Percentiles rank a stretch among this genome's conserved stretches.
These are phyloP conservation scores for Podargus strigoides DNA, from an alignment of 2,797 vertebrate species.

Conservation along the genomic window DNA sequence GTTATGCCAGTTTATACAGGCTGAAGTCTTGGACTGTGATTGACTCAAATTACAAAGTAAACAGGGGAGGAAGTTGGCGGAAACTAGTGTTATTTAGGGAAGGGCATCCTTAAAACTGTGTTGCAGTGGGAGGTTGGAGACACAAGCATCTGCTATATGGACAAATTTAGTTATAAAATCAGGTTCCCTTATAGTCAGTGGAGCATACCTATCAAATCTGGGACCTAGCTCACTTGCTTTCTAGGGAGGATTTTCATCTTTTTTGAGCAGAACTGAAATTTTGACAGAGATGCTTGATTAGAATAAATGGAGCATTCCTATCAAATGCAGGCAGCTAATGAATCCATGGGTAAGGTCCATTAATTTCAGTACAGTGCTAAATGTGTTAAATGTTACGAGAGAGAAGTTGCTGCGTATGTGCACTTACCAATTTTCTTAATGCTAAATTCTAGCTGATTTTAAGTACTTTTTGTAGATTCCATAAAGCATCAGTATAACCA, in stretches of 20 bases:
- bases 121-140: constrained; percentile 28
- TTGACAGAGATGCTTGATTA: constrained; percentile 38
- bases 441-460: not conserved
- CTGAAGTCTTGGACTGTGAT: not conserved
- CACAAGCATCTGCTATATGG: constrained; percentile 20
- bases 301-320: constrained; percentile 36
- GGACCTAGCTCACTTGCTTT: not conserved
- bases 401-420: not conserved
- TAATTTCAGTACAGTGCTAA: constrained; percentile 37
- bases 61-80: not conserved
- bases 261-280: constrained; percentile 4
- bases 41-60: constrained; percentile 19
- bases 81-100: constrained; percentile 34
- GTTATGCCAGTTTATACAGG: not conserved
- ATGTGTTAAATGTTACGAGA: constrained; percentile 14
- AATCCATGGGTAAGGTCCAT: constrained; percentile 29
- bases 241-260: not conserved
- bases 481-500: not conserved
- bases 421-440: not conserved
- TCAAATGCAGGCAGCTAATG: constrained; percentile 42
- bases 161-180: constrained; percentile 29
- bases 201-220: not conserved
- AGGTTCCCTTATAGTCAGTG: not conserved
- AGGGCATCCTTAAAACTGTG: constrained; percentile 33
- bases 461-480: not conserved